These are phyloP conservation scores for Graptemys geographica DNA, from an alignment of 2,797 vertebrate species.

Conservation along the genomic window DNA sequence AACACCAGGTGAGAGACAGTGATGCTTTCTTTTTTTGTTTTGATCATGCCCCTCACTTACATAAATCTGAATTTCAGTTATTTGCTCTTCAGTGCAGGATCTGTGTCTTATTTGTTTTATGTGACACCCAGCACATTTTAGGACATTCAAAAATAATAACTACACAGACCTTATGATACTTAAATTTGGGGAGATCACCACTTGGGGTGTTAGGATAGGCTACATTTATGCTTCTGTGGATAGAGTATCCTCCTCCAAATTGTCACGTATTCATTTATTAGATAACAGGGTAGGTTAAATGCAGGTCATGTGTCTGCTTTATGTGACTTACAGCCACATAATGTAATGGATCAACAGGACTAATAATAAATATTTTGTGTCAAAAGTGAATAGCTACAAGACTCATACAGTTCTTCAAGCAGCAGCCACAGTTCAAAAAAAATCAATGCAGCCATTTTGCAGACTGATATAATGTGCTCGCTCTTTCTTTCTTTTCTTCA, in stretches of 20 bases:
- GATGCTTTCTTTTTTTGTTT: not conserved
- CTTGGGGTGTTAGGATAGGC: not conserved
- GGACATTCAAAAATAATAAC: not conserved
- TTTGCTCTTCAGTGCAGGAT: not conserved
- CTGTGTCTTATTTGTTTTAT: not conserved
- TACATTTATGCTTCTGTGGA: not conserved
- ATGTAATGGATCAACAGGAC: not conserved
- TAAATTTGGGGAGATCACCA: not conserved
- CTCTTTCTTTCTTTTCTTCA: not conserved
- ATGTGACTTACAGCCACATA: not conserved
- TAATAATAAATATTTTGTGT: not conserved
- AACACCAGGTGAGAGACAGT: not conserved
- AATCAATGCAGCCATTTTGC: not conserved
- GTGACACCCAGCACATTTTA: not conserved
- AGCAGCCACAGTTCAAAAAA: not conserved
- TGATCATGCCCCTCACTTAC: not conserved
- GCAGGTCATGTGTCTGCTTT: not conserved
- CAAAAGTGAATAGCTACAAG: not conserved
- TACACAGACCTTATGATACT: not conserved
- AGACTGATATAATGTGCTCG: accelerated
- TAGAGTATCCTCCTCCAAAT: not conserved
- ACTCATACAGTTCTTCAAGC: not conserved
- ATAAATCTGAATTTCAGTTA: not conserved
- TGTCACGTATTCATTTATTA: not conserved
- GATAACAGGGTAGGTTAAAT: accelerated